phyloP scores from a whole-genome alignment of 1,140 invertebrate genomes.

The Spodoptera litura region DNA sequence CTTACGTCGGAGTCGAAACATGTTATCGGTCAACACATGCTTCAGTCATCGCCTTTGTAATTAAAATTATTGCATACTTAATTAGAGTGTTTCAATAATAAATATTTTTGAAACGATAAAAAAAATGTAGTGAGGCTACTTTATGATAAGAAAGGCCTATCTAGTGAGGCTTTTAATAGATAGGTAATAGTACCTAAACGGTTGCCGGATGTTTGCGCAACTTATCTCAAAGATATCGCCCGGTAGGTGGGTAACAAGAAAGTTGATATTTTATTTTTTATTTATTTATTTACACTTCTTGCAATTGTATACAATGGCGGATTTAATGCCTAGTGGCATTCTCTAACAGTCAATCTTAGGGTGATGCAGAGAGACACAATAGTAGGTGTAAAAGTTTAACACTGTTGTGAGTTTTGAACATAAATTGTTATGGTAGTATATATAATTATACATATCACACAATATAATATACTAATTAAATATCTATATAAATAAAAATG shows the following conservation, averaged over 20 bases:
- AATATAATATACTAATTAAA: too few species aligned
- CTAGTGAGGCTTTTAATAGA: constrained; percentile 5
- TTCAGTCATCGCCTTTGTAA: constrained; percentile 12
- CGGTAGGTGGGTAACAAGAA: neutral
- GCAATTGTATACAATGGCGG: too few species aligned
- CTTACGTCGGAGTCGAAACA: neutral
- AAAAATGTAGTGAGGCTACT: neutral
- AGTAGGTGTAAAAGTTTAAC: too few species aligned
- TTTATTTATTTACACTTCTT: too few species aligned
- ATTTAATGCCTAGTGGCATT: too few species aligned
- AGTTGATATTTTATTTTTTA: too few species aligned
- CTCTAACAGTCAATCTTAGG: too few species aligned
- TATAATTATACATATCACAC: too few species aligned
- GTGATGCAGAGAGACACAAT: too few species aligned
- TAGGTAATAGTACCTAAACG: neutral
- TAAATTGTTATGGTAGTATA: too few species aligned
- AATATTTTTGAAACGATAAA: constrained; percentile 1
- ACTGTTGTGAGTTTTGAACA: too few species aligned
- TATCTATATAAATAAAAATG: too few species aligned
- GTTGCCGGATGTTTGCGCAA: neutral
- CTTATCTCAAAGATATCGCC: neutral
- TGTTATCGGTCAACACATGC: constrained; percentile 24
- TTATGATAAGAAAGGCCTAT: constrained; percentile 1
- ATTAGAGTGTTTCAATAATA: neutral
- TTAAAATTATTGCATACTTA: constrained; percentile 25